These are phyloP conservation scores for Craniophora ligustri DNA, from an alignment of 2,888 invertebrate species.

Conservation along the genomic window DNA sequence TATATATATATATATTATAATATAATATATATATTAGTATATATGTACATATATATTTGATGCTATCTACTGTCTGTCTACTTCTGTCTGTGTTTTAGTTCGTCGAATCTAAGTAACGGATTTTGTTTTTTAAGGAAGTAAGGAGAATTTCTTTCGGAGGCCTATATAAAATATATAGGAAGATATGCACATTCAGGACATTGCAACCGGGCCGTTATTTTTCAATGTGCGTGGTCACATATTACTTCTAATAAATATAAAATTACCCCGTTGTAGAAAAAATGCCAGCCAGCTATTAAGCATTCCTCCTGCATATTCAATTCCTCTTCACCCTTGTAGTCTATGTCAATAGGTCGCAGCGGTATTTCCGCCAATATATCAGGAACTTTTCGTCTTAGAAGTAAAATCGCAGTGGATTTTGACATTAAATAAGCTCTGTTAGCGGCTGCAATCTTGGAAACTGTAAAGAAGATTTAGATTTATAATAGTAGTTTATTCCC, in stretches of 20 bases:
- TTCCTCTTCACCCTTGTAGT: slow-evolving; percentile 63
- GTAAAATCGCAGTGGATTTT: slow-evolving; percentile 68
- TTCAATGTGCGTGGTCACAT: too few relatives aligned
- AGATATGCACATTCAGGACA: too few relatives aligned
- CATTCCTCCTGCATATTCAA: slow-evolving; percentile 75
- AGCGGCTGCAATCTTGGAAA: slow-evolving; percentile 42
- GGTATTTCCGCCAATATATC: slow-evolving; percentile 74
- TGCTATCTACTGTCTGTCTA: too few relatives aligned
- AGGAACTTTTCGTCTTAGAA: slow-evolving; percentile 72
- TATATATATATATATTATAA: too few relatives aligned
- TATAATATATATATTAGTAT: too few relatives aligned
- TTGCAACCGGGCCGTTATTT: too few relatives aligned
- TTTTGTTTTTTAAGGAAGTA: not conserved
- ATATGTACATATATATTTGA: too few relatives aligned
- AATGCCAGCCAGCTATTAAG: slow-evolving; percentile 78
- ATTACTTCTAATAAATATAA: not conserved
- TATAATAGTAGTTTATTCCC: not conserved
- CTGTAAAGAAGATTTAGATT: slow-evolving; percentile 50
- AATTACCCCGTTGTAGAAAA: slow-evolving; percentile 74
- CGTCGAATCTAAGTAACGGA: not conserved
- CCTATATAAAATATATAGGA: too few relatives aligned
- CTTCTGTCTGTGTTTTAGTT: too few relatives aligned
- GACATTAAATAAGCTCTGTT: slow-evolving; percentile 68
- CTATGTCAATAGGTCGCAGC: slow-evolving; percentile 64
- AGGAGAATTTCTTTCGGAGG: too few relatives aligned